Conservation (phyloP, 2,888 invertebrate genomes). For the Tipula lateralis region DNA sequence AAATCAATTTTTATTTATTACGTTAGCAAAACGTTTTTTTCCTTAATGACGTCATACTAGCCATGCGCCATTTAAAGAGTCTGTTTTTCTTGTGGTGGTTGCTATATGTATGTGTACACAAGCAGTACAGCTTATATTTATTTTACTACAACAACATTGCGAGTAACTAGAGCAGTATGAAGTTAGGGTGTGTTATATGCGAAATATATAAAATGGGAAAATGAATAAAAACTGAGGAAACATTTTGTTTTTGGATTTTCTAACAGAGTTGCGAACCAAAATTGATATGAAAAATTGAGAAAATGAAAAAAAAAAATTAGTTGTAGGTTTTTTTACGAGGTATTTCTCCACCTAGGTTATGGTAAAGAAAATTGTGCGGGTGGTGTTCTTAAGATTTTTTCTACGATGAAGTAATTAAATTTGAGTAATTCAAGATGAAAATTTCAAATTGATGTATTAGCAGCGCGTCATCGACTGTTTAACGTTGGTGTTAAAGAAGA, state of each 20-base stretch:
- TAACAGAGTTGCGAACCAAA: background rate
- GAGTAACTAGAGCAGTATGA: background rate
- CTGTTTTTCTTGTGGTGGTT: background rate
- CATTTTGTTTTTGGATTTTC: background rate
- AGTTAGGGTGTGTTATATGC: background rate
- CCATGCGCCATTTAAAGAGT: background rate
- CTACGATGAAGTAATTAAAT: background rate
- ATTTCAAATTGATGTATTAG: background rate
- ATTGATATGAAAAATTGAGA: constrained; percentile 6
- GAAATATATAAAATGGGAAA: background rate
- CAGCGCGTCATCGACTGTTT: background rate
- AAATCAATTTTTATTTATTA: constrained; percentile 1
- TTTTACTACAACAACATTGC: background rate
- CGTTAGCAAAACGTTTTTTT: background rate
- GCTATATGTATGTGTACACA: background rate
- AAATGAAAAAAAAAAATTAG: background rate
- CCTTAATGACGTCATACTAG: background rate
- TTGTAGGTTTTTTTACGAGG: background rate
- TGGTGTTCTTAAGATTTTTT: background rate
- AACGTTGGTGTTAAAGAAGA: background rate
- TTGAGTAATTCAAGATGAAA: constrained; percentile 1
- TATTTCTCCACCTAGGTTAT: constrained; percentile 19
- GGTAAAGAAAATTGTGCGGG: constrained; percentile 19
- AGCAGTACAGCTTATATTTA: background rate
- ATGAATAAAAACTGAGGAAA: background rate